Evolutionary conservation across 2,113 vertebrate genomes (phyloP).

Genomic region (Cebus imitator): DNA sequence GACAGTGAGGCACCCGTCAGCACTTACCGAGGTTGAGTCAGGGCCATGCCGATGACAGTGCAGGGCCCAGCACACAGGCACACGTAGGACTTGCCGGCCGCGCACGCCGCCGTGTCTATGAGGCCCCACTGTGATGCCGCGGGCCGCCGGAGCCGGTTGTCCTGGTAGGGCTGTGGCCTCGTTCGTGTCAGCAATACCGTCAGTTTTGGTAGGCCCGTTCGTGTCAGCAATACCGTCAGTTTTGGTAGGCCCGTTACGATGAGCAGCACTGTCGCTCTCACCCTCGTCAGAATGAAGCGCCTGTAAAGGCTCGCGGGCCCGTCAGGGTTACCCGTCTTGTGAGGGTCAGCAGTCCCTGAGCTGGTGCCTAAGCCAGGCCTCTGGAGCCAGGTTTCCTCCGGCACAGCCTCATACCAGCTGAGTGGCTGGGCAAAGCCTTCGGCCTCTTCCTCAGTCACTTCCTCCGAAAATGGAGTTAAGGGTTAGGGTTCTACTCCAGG

Average conservation of each 20-base stretch:
- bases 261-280: too few species aligned
- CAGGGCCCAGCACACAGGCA: neutral
- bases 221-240: too few species aligned
- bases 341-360: too few species aligned
- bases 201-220: too few species aligned
- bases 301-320: too few species aligned
- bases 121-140: neutral
- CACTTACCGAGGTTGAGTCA: neutral
- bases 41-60: neutral
- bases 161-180: neutral
- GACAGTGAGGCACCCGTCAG: neutral
- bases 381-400: neutral
- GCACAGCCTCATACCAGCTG: accelerated
- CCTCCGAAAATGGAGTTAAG: neutral
- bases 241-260: too few species aligned
- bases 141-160: neutral
- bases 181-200: too few species aligned
- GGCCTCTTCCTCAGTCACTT: neutral
- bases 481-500: neutral
- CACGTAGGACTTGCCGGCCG: neutral
- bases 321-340: too few species aligned
- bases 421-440: neutral
- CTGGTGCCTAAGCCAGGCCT: neutral
- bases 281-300: too few species aligned
- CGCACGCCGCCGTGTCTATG: accelerated